Percentiles rank a stretch among this genome's conserved stretches.
Conservation (phyloP, 1,140 invertebrate genomes). For the Galendromus occidentalis region DNA sequence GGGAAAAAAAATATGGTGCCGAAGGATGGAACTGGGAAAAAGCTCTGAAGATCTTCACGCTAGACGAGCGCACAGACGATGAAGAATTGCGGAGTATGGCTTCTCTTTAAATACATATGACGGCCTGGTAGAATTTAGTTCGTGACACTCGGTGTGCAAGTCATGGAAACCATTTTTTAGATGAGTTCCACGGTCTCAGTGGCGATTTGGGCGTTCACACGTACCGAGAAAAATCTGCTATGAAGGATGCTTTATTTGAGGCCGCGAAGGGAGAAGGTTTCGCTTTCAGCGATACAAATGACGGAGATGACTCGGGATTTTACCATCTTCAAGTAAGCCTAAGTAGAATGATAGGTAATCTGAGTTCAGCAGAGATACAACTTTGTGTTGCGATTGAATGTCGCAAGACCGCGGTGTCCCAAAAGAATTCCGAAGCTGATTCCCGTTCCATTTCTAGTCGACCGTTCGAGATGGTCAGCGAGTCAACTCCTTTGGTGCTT, state of each 20-base stretch:
- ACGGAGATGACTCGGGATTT: not conserved
- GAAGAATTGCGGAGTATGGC: not conserved
- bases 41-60: conserved; percentile 66
- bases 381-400: too few relatives aligned
- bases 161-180: not conserved
- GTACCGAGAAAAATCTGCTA: not conserved
- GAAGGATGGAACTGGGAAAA: conserved; percentile 68
- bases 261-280: not conserved
- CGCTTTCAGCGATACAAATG: not conserved
- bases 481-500: not conserved
- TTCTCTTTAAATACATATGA: not conserved
- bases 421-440: not conserved
- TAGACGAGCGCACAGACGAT: conserved; percentile 45
- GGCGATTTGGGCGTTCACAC: not conserved
- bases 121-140: not conserved
- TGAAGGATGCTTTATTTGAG: not conserved
- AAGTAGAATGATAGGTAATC: too few relatives aligned
- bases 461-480: not conserved
- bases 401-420: not conserved
- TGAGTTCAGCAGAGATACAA: too few relatives aligned
- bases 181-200: not conserved
- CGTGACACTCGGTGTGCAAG: too few relatives aligned
- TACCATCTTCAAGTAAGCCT: not conserved
- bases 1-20: conserved; percentile 35
- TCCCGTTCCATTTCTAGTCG: not conserved